Conservation (phyloP, 2,113 vertebrate genomes). For the Bubo blakistoni region DNA sequence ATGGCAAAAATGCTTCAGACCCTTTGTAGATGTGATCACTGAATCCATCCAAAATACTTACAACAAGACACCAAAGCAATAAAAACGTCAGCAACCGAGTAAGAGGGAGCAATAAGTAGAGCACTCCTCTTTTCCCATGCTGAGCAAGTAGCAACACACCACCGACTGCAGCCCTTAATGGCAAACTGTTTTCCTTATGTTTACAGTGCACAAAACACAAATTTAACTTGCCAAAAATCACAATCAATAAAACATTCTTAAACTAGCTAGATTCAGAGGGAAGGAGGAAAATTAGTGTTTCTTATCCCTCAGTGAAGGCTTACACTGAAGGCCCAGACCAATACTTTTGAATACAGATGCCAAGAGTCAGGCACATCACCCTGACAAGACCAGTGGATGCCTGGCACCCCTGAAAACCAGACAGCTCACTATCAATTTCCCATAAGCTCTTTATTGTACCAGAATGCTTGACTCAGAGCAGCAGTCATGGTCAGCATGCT, state of each 20-base stretch:
- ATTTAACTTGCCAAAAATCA: background rate
- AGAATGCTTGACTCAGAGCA: background rate
- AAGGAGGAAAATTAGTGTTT: background rate
- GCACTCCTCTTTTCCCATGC: background rate
- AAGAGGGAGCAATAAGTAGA: background rate
- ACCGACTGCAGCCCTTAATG: background rate
- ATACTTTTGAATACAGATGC: background rate
- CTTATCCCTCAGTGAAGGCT: background rate
- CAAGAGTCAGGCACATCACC: background rate
- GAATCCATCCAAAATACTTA: background rate
- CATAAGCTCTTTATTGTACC: background rate
- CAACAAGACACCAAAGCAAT: background rate
- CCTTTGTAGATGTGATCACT: background rate
- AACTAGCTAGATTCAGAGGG: background rate
- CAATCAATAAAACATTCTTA: background rate
- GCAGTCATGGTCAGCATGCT: background rate
- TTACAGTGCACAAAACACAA: background rate
- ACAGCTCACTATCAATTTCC: background rate
- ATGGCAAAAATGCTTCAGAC: background rate
- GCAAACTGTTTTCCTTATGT: background rate
- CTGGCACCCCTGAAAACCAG: background rate
- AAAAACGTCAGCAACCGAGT: background rate
- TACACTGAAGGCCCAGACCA: background rate
- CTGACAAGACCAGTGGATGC: background rate
- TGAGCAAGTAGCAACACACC: accelerated